These are phyloP conservation scores for Polyodon spathula DNA, from an alignment of 2,113 vertebrate species.

Conservation along the genomic window DNA sequence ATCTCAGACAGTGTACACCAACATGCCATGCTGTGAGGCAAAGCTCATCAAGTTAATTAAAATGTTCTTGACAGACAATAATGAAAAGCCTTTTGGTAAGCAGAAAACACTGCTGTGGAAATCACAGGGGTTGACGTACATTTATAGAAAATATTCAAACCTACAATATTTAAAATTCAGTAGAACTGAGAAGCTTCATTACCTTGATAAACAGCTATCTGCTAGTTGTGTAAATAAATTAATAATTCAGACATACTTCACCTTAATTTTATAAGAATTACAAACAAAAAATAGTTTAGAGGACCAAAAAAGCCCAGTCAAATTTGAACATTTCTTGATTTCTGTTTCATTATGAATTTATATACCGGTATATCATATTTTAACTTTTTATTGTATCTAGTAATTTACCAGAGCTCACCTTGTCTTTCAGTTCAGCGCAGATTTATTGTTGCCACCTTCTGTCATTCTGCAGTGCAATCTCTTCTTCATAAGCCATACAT, in stretches of 20 bases:
- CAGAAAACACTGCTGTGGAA: neutral
- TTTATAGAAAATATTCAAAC: neutral
- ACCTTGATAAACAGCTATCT: slow-evolving; percentile 12
- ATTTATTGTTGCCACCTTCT: slow-evolving; percentile 68
- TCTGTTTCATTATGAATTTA: too few relatives aligned
- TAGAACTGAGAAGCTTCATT: neutral
- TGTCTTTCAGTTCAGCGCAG: slow-evolving; percentile 70
- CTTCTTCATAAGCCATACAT: slow-evolving; percentile 53
- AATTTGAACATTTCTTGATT: too few relatives aligned
- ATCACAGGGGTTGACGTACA: neutral
- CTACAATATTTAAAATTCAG: slow-evolving; percentile 2
- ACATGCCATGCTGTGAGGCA: slow-evolving; percentile 26
- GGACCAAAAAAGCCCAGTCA: too few relatives aligned
- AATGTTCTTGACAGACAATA: slow-evolving; percentile 2
- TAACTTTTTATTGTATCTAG: neutral
- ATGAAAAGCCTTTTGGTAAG: neutral
- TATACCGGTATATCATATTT: too few relatives aligned
- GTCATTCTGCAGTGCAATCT: slow-evolving; percentile 48
- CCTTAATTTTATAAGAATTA: too few relatives aligned
- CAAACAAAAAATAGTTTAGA: too few relatives aligned
- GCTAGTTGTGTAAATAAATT: neutral
- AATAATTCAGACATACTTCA: too few relatives aligned
- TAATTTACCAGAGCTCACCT: slow-evolving; percentile 54
- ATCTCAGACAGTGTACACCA: neutral
- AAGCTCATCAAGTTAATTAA: slow-evolving; percentile 15